Evolutionary conservation across 2,113 vertebrate genomes (phyloP), one percentile per base, ranked within the genome.

Genomic region (Heterotis niloticus): DNA sequence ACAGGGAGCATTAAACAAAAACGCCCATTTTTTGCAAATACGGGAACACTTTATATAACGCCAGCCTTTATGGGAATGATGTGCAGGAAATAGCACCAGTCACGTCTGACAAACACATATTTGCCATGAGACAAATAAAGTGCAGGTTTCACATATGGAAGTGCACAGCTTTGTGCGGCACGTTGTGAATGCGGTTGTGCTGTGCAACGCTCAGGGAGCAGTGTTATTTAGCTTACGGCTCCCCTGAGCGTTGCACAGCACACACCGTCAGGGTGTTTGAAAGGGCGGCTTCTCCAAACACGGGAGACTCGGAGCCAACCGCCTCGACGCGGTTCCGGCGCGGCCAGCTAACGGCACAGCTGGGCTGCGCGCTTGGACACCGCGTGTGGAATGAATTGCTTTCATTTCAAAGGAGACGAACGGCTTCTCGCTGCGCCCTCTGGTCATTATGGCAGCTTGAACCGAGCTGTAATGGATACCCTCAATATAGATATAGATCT

Each of bases 401-500:
- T 34, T n/a, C 24, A 51, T 64, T 72, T 59, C 26, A 44, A 80
- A 3, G 51, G 67, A 79, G 71, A 69, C 44, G n/a, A 28, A 18
- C 56, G 1, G 51, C 77, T 80, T 82, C 66, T 60, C 76, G 54
- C 76, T 60, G 12, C 66, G 73, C 44, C 51, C 52, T 82, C 62
- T 81, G 56, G 70, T 76, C 54, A 72, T 0, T 1, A 65, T 16
- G 29, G 68, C 75, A 82, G 83, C 83, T 77, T 52, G 26, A 72
- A 57, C 80, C 20, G 16, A 71, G 72, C 26, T 9, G 81, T 87
- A 85, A 90, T 84, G 84, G 84, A 86, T 88, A 84, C 82, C 81
- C 82, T 81, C 81, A 71, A 84, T 88, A 86, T 83, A 77, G 82
- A 80, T n/a, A n/a, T n/a, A n/a, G n/a, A n/a, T n/a, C n/a, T n/a